Evolutionary conservation across 2,888 invertebrate species (phyloP).

Genomic region (Hybos culiciformis): DNA sequence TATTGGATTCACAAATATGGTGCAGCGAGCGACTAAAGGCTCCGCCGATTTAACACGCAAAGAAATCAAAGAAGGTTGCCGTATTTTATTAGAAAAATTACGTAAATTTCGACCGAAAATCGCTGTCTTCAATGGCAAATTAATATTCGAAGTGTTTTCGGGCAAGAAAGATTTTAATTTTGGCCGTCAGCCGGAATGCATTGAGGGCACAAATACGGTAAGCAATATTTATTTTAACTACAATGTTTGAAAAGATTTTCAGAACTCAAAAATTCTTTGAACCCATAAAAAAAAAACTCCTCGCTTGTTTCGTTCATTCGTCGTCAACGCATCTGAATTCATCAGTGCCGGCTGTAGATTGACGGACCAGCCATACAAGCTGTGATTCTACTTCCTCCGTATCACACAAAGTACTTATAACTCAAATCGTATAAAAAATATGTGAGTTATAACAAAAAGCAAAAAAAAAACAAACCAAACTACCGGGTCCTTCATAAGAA

Average conservation of each 20-base stretch:
- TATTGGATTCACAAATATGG: slow-evolving; percentile 98
- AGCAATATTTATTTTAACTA: slow-evolving; percentile 35
- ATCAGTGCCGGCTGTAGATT: too few relatives aligned
- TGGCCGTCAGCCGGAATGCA: slow-evolving; percentile 85
- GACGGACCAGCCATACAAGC: too few relatives aligned
- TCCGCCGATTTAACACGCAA: slow-evolving; percentile 88
- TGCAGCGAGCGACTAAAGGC: slow-evolving; percentile 86
- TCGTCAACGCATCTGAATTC: too few relatives aligned
- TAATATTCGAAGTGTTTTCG: slow-evolving; percentile 94
- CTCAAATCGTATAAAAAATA: too few relatives aligned
- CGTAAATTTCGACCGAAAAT: slow-evolving; percentile 89
- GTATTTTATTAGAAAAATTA: slow-evolving; percentile 76
- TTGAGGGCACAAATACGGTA: slow-evolving; percentile 90
- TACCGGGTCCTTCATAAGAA: too few relatives aligned
- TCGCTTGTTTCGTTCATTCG: too few relatives aligned
- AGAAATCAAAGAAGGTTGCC: slow-evolving; percentile 88
- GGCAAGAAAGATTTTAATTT: slow-evolving; percentile 96
- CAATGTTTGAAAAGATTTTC: slow-evolving; percentile 1
- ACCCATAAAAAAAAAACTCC: neutral
- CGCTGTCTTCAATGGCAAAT: slow-evolving; percentile 96
- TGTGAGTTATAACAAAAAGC: too few relatives aligned
- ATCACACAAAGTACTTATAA: too few relatives aligned
- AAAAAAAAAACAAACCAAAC: too few relatives aligned
- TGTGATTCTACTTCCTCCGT: too few relatives aligned
- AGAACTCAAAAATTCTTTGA: neutral